Conservation (phyloP, 2,113 vertebrate genomes). For the Tenebrosternarchus preto region DNA sequence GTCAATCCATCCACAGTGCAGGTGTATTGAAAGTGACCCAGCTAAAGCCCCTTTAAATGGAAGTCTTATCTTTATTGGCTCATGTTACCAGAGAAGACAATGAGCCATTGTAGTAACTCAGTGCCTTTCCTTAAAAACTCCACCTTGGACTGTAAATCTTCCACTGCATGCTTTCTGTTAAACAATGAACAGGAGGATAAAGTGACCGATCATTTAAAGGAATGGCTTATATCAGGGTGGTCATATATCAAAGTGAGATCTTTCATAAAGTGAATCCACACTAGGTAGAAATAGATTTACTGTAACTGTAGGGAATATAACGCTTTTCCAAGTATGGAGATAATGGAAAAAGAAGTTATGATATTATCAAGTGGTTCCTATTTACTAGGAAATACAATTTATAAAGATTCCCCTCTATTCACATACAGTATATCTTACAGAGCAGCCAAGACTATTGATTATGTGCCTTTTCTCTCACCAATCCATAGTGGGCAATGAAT, state of each 20-base stretch:
- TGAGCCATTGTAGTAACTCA: neutral
- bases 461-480: neutral
- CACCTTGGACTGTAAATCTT: neutral
- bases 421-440: conserved; percentile 5
- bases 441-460: conserved; percentile 16
- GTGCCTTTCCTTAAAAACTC: neutral
- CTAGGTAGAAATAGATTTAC: conserved; percentile 11
- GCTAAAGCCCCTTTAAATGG: conserved; percentile 31
- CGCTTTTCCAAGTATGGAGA: neutral
- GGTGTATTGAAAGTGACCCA: conserved; percentile 35
- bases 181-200: conserved; percentile 10
- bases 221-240: neutral
- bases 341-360: conserved; percentile 15
- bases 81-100: conserved; percentile 32
- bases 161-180: neutral
- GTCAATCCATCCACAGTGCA: conserved; percentile 62
- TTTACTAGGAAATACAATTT: conserved; percentile 6
- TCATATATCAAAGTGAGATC: conserved; percentile 18
- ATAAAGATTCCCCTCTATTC: neutral
- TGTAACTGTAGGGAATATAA: conserved; percentile 3
- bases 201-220: neutral
- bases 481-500: conserved; percentile 25
- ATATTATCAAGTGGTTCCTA: conserved; percentile 16
- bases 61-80: conserved; percentile 66
- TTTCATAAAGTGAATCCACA: conserved; percentile 2